phyloP scores from a whole-genome alignment of 2,888 invertebrate genomes.

The Agonopterix heracliana region DNA sequence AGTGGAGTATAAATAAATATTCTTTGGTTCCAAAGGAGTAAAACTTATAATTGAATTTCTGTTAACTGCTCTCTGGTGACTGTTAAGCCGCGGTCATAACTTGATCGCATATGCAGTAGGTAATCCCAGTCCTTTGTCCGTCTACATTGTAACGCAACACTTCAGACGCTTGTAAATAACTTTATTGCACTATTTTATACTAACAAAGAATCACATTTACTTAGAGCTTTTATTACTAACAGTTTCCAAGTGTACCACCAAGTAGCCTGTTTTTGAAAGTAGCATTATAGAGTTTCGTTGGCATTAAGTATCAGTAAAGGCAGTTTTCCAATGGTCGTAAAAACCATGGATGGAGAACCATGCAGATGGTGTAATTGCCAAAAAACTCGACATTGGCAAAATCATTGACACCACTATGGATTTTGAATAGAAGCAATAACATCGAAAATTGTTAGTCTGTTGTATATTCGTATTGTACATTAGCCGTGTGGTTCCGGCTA shows the following conservation, averaged over 20 bases:
- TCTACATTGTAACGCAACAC: conserved; percentile 48
- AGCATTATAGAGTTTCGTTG: too few species aligned
- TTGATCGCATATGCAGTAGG: conserved; percentile 38
- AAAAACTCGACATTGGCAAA: too few species aligned
- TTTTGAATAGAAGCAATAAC: too few species aligned
- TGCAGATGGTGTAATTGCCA: too few species aligned
- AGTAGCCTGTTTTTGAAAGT: too few species aligned
- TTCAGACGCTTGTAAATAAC: conserved; percentile 10
- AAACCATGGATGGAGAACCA: too few species aligned
- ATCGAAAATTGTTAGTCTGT: too few species aligned
- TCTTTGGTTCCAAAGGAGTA: conserved; percentile 51
- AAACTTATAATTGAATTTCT: conserved; percentile 74
- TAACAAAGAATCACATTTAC: background rate
- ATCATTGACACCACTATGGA: too few species aligned
- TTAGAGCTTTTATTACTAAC: background rate
- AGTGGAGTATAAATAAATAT: conserved; percentile 3
- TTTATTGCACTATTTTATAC: conserved; percentile 3
- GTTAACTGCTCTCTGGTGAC: conserved; percentile 66
- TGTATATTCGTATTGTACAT: too few species aligned
- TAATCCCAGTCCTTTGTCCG: conserved; percentile 45
- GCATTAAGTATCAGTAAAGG: too few species aligned
- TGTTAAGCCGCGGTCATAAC: conserved; percentile 59
- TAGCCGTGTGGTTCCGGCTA: too few species aligned
- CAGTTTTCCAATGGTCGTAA: too few species aligned
- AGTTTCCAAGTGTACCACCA: background rate